Base-by-base conservation (phyloP, 2,888 invertebrate genomes). In the Meteorus cinctellus region DNA sequence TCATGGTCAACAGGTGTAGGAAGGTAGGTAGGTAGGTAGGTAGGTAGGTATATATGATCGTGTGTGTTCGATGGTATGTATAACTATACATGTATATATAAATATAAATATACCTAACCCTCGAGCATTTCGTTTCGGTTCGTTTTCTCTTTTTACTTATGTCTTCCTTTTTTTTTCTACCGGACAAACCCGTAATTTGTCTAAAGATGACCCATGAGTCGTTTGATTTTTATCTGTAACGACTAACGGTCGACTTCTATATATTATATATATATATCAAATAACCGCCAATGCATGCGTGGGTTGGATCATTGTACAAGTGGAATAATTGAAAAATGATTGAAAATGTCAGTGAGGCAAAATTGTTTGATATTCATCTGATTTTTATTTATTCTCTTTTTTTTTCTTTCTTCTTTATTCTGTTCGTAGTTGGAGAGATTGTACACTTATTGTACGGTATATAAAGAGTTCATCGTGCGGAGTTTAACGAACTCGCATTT, bases 111-210 rank as follows among this genome's bases (percentile, higher is more conserved):
- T 48, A 48, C n/a, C 48, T n/a, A 48, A 55, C 69, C 59, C 69
- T 59, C 36, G 19, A 68, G 69, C 69, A 29, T 70, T 59, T 55
- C 51, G 66, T 36, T 66, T 55, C 34, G 31, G 19, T 67, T 68
- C 60, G 36, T 60, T 48, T 16, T 48, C n/a, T 34, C 24, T 63
- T 45, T 51, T 48, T 67, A 24, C 27, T 29, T 65, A 27, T 41
- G 29, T 34, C 62, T 62, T 59, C 71, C 55, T 51, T 45, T 51
- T 45, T 74, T 12, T 74, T 48, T 19, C 67, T 27, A 73, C 31
- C 48, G 55, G 55, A 55, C 36, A 71, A 74, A 67, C 65, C 66
- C 70, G 69, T 77, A 78, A 72, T 71, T 77, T 62, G 65, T 60
- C 45, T 29, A 34, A 48, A 4, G 67, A n/a, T 19, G 51, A 48